phyloP scores from a whole-genome alignment of 2,113 vertebrate species.

The Phodopus roborovskii region DNA sequence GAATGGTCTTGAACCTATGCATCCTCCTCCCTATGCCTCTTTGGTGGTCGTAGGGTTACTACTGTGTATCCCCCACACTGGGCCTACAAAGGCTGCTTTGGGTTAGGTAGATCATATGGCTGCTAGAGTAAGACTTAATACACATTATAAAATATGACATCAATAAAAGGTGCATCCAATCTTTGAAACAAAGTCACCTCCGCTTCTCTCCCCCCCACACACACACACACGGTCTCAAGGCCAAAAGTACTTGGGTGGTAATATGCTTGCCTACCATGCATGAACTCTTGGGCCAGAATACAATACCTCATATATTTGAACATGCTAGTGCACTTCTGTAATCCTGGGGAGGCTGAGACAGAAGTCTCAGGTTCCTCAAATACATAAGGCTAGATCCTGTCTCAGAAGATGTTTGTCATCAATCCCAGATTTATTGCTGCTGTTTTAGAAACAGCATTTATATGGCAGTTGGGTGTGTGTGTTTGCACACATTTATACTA shows the following conservation, averaged over 20 bases:
- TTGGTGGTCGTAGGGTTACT: background rate
- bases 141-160: background rate
- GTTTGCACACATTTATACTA: background rate
- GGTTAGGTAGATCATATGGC: background rate
- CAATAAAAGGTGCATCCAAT: background rate
- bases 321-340: background rate
- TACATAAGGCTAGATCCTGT: background rate
- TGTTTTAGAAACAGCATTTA: constrained; percentile 26
- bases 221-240: background rate
- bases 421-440: background rate
- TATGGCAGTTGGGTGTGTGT: background rate
- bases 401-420: background rate
- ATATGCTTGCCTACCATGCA: background rate
- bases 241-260: background rate
- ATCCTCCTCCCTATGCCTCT: background rate
- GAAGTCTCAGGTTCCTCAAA: background rate
- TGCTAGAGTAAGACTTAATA: background rate
- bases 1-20: background rate
- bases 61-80: background rate
- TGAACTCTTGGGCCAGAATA: background rate
- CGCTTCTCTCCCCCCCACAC: too few relatives aligned
- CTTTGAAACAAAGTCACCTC: background rate
- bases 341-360: background rate
- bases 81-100: background rate
- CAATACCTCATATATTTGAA: background rate